Evolutionary conservation across 2,888 invertebrate species (phyloP).

Genomic region (Melanostoma mellinum): DNA sequence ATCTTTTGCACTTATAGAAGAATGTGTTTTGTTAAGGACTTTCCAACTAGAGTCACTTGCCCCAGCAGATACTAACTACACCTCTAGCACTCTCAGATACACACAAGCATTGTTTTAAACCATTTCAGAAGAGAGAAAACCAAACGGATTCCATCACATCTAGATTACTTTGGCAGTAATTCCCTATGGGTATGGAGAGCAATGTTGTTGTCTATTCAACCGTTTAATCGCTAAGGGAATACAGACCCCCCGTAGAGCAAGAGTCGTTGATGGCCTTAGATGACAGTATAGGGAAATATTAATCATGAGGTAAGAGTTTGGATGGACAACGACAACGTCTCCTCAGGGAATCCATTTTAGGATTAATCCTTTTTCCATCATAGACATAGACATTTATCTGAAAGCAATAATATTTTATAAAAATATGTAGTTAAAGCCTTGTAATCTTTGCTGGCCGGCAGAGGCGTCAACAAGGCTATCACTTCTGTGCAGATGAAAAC

Average conservation of each 20-base stretch:
- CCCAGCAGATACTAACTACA: too few species aligned
- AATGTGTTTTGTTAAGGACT: too few species aligned
- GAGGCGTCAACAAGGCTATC: conserved; percentile 13
- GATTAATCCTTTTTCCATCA: neutral
- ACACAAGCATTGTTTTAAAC: too few species aligned
- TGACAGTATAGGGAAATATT: neutral
- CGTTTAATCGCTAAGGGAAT: conserved; percentile 13
- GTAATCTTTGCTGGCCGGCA: neutral
- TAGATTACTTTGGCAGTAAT: conserved; percentile 1
- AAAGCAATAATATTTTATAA: too few species aligned
- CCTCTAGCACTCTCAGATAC: too few species aligned
- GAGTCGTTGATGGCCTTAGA: neutral
- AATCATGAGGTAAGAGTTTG: conserved; percentile 8
- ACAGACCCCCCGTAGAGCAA: conserved; percentile 1
- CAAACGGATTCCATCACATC: neutral
- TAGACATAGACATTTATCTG: too few species aligned
- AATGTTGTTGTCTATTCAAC: neutral
- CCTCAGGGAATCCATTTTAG: neutral
- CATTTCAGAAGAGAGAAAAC: too few species aligned
- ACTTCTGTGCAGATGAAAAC: neutral
- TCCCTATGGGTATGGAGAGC: neutral
- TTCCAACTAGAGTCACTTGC: too few species aligned
- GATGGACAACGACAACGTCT: neutral
- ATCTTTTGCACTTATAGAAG: too few species aligned
- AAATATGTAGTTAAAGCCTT: conserved; percentile 14